phyloP scores from a whole-genome alignment of 2,797 vertebrate genomes.

The Mastacembelus armatus region DNA sequence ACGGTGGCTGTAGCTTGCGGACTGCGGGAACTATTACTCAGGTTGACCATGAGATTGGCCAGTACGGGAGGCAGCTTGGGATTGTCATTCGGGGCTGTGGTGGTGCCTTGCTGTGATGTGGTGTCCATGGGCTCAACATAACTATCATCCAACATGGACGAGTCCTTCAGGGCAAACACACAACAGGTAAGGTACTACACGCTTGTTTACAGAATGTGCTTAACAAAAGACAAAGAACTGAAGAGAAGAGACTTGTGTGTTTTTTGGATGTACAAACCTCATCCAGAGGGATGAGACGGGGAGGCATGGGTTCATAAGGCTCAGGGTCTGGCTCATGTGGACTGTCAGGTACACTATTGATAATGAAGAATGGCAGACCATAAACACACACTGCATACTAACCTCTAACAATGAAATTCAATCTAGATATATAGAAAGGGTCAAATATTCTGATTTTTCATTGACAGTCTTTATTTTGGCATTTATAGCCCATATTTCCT shows the following conservation, averaged over 20 bases:
- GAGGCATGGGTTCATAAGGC: slow-evolving; percentile 91
- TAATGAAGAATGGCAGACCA: not conserved
- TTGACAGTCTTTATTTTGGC: too few species aligned
- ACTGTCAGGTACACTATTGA: slow-evolving; percentile 84
- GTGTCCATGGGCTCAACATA: slow-evolving; percentile 87
- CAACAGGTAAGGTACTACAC: not conserved
- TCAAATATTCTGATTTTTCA: not conserved
- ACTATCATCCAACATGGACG: slow-evolving; percentile 83
- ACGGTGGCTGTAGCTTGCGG: slow-evolving; percentile 77
- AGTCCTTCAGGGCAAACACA: slow-evolving; percentile 82
- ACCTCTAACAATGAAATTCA: not conserved
- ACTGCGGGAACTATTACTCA: slow-evolving; percentile 83
- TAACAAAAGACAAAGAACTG: too few species aligned
- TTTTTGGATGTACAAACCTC: slow-evolving; percentile 81
- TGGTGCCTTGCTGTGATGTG: slow-evolving; percentile 51
- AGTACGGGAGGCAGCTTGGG: slow-evolving; percentile 93
- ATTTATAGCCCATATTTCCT: too few species aligned
- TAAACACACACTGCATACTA: not conserved
- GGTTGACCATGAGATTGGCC: slow-evolving; percentile 94
- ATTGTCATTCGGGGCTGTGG: slow-evolving; percentile 79
- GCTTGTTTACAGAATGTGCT: too few species aligned
- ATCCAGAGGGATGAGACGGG: slow-evolving; percentile 93
- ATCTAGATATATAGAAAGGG: not conserved
- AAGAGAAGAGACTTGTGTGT: too few species aligned
- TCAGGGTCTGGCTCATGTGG: slow-evolving; percentile 95